Conservation (phyloP, 1,140 invertebrate genomes). For the Araneus ventricosus region DNA sequence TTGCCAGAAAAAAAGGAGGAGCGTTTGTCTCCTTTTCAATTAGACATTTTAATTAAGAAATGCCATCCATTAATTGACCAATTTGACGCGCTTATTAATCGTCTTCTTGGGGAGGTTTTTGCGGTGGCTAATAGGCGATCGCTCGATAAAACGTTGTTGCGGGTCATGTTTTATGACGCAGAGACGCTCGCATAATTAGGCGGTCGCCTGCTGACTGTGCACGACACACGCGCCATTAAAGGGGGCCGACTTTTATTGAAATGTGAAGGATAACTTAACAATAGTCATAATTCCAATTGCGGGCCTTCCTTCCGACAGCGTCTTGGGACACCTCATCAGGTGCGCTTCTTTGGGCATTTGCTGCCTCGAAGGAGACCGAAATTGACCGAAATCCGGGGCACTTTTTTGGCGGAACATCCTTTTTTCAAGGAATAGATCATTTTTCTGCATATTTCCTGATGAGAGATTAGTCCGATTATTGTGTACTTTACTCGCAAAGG, state of each 20-base stretch:
- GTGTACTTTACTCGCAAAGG: too few species aligned
- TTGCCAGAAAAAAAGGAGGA: not conserved
- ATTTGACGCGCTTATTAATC: slow-evolving; percentile 40
- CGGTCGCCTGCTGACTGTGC: slow-evolving; percentile 5
- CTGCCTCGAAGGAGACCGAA: not conserved
- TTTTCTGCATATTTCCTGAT: too few species aligned
- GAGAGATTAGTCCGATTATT: too few species aligned
- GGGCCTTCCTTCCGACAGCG: not conserved
- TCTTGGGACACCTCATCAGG: not conserved
- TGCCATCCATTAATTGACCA: slow-evolving; percentile 49
- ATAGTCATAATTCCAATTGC: not conserved
- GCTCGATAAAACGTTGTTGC: not conserved
- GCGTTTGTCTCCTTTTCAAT: slow-evolving; percentile 6
- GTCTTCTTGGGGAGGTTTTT: slow-evolving; percentile 33
- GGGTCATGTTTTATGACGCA: slow-evolving; percentile 29
- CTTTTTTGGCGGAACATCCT: too few species aligned
- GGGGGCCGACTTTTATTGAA: slow-evolving; percentile 36
- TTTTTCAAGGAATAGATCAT: too few species aligned
- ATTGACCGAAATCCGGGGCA: not conserved
- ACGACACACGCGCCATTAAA: not conserved
- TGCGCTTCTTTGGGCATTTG: not conserved
- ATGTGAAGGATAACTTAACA: slow-evolving; percentile 57
- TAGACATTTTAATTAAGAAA: slow-evolving; percentile 50
- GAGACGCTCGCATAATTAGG: slow-evolving; percentile 14
- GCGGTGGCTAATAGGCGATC: not conserved